Conservation (phyloP, 2,797 vertebrate species). For the Luscinia megarhynchos region DNA sequence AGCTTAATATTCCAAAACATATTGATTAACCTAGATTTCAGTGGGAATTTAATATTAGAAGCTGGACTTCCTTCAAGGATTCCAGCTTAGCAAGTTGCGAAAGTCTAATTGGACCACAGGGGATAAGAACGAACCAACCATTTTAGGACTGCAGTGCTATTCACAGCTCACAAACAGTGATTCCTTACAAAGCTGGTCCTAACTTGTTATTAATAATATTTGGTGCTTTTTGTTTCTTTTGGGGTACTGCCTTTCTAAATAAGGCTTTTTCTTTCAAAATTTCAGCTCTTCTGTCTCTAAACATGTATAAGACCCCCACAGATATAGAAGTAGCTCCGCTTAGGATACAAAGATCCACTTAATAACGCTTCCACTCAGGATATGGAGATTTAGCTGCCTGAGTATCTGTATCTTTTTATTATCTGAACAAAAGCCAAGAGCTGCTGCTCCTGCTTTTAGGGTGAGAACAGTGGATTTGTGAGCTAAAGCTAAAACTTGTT, state of each 20-base stretch:
- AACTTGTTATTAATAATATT: not conserved
- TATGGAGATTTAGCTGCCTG: not conserved
- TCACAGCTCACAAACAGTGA: not conserved
- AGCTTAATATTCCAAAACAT: not conserved
- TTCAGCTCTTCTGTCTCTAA: not conserved
- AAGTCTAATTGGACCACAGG: not conserved
- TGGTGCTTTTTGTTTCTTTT: not conserved
- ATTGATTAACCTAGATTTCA: not conserved
- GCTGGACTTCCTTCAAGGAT: not conserved
- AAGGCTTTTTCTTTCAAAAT: not conserved
- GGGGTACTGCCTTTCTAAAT: not conserved
- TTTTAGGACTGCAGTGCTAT: not conserved
- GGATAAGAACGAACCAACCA: not conserved
- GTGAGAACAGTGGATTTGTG: not conserved
- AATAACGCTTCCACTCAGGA: not conserved
- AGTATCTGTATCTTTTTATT: not conserved
- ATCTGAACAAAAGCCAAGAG: not conserved
- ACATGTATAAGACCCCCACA: not conserved
- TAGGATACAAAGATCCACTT: not conserved
- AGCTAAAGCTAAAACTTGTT: not conserved
- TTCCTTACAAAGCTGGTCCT: not conserved
- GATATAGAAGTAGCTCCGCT: not conserved
- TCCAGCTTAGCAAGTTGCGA: not conserved
- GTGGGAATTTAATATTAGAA: not conserved
- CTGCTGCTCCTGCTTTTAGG: not conserved